Conservation (phyloP, 2,797 vertebrate species). For the Melanotaenia pygmaea region DNA sequence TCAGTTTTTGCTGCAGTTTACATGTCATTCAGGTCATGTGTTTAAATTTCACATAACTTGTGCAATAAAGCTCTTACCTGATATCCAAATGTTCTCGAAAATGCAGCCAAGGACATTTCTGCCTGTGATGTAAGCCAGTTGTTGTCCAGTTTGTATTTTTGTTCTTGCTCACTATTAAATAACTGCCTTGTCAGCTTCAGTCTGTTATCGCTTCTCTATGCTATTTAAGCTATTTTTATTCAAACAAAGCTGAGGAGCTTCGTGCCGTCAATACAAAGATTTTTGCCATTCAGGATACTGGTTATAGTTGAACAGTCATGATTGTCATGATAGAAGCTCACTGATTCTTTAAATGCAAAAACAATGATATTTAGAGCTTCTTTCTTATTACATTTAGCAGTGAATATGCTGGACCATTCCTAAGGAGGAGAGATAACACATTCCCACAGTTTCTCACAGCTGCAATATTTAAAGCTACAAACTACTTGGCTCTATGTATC, state of each 20-base stretch:
- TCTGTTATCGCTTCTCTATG: no score
- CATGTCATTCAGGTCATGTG: conserved; percentile 3
- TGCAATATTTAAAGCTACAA: neutral
- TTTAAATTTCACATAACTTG: neutral
- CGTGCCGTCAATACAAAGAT: neutral
- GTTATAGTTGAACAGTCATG: neutral
- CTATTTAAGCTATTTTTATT: neutral
- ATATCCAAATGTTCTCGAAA: neutral
- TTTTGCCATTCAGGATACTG: neutral
- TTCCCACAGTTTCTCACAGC: neutral
- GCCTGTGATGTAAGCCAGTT: neutral
- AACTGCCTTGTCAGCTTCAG: no score
- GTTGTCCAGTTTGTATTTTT: neutral
- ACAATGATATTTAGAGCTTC: neutral
- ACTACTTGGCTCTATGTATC: neutral
- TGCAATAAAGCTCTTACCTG: neutral
- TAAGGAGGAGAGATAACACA: neutral
- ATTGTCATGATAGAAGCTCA: neutral
- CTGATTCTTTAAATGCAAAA: neutral
- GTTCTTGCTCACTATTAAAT: neutral
- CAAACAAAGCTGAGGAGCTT: neutral
- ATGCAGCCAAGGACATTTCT: neutral
- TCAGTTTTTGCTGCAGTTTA: conserved; percentile 3
- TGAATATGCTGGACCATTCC: no score
- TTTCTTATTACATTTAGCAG: neutral